Evolutionary conservation across 2,113 vertebrate genomes (phyloP), one percentile per base, ranked within the genome.

Genomic region (Clupea harengus): DNA sequence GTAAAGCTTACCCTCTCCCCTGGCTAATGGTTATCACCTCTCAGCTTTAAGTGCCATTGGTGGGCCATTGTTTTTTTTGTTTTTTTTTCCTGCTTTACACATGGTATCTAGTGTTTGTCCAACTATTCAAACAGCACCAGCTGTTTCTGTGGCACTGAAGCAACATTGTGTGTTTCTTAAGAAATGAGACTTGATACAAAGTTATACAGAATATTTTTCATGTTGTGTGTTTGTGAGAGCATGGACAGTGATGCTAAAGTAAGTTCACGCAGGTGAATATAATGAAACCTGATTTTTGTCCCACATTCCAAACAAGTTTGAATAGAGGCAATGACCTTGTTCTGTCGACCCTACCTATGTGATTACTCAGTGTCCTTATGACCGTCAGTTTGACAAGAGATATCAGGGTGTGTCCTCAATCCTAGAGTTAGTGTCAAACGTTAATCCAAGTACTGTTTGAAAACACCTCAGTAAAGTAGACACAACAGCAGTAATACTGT

Each of bases 11-110:
- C 89, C 78, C 88, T 91, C 88, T 86, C 91, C 92, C 87, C 78
- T 87, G 92, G 93, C 93, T 93, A 89, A 90, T 94, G 94, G 93
- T 94, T 93, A 92, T 93, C 93, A 87, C 89, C 89, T 89, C 86
- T 83, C 60, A 86, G 88, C 88, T 86, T 64, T 78, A 78, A 78
- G 72, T 78, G 72, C 72, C 72, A 78, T 78, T 78, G 72, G 72
- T 78, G 72, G 72, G 72, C 72, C 72, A 78, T 78, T 78, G 72
- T 78, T 39, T 78, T 39, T 32, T 39, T 78, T 39, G 15, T 39
- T 39, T 32, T 15, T 1, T n/a, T 9, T 3, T 4, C 32, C 72
- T 17, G 64, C 11, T 25, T 72, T 72, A 72, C n/a, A 72, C 64
- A 72, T 72, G n/a, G 64, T 39, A 39, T 39, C 39, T 39, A 39